These are phyloP conservation scores for Hirtodrosophila alboralis DNA, from an alignment of 2,888 invertebrate genomes.

Conservation along the genomic window DNA sequence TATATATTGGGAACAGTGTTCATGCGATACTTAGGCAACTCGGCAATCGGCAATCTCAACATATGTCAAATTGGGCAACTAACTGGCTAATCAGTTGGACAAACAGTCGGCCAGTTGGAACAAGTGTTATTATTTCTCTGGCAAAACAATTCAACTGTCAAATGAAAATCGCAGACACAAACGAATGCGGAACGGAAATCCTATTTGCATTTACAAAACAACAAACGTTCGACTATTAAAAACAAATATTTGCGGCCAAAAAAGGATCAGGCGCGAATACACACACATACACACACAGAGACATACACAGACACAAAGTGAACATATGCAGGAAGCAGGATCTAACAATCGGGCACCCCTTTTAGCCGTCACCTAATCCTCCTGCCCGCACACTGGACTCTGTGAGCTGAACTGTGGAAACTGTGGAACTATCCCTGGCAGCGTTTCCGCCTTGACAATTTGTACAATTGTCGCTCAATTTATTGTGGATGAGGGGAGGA, in stretches of 20 bases:
- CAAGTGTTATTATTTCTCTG: conserved; percentile 81
- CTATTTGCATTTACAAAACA: conserved; percentile 80
- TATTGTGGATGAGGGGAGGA: conserved; percentile 52
- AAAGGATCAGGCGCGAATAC: conserved; percentile 65
- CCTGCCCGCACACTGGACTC: conserved; percentile 38
- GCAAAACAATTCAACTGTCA: conserved; percentile 64
- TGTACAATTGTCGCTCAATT: conserved; percentile 82
- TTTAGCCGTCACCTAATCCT: conserved; percentile 64
- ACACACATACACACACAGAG: background rate
- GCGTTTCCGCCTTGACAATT: conserved; percentile 82
- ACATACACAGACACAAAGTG: conserved; percentile 68
- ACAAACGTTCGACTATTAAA: conserved; percentile 80
- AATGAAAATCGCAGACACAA: conserved; percentile 48
- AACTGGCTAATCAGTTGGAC: conserved; percentile 74
- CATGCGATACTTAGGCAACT: conserved; percentile 3
- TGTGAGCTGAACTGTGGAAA: conserved; percentile 30
- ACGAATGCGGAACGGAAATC: conserved; percentile 64
- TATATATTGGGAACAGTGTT: conserved; percentile 18
- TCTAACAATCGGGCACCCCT: conserved; percentile 59
- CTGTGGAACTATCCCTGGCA: conserved; percentile 73
- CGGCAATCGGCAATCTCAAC: conserved; percentile 63
- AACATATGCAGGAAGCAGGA: conserved; percentile 77
- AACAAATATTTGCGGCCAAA: conserved; percentile 82
- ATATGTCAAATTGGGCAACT: conserved; percentile 80
- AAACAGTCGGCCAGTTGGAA: conserved; percentile 57